Percentiles rank a stretch among this genome's conserved stretches.
Conservation (phyloP, 1,140 invertebrate species). For the Lamellibrachia luymesi region DNA sequence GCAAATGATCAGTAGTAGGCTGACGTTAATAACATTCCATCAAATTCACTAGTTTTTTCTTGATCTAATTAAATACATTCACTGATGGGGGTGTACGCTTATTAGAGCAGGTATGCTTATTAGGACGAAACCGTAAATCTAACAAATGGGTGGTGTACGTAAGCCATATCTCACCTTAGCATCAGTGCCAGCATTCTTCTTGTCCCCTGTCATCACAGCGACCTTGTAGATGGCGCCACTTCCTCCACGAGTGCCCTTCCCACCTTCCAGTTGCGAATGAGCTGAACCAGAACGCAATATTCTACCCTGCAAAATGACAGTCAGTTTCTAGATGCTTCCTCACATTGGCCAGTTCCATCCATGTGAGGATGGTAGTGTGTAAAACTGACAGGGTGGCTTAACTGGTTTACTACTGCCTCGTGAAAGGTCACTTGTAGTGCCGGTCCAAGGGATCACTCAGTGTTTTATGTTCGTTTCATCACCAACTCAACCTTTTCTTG, state of each 20-base stretch:
- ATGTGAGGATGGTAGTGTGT: neutral
- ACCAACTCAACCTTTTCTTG: too few relatives aligned
- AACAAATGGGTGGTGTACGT: neutral
- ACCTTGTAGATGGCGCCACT: conserved; percentile 51
- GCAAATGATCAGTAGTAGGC: conserved; percentile 12
- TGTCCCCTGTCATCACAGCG: conserved; percentile 51
- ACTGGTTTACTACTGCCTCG: neutral
- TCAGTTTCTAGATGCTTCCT: neutral
- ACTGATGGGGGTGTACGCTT: too few relatives aligned
- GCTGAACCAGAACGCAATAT: neutral
- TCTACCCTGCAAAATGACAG: neutral
- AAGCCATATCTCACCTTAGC: conserved; percentile 42
- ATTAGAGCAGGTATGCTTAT: neutral
- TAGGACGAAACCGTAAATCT: neutral
- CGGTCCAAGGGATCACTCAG: too few relatives aligned
- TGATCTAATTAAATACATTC: too few relatives aligned
- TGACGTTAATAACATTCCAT: neutral
- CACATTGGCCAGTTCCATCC: neutral
- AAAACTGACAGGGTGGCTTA: neutral
- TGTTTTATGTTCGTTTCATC: too few relatives aligned
- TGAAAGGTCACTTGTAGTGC: too few relatives aligned
- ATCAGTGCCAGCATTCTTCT: conserved; percentile 51
- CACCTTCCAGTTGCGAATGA: neutral
- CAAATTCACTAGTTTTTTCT: too few relatives aligned
- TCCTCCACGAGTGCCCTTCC: neutral